Evolutionary conservation across 2,797 vertebrate species (phyloP), one percentile per base, ranked within the genome.

Genomic region (Anisognathus igniventris): DNA sequence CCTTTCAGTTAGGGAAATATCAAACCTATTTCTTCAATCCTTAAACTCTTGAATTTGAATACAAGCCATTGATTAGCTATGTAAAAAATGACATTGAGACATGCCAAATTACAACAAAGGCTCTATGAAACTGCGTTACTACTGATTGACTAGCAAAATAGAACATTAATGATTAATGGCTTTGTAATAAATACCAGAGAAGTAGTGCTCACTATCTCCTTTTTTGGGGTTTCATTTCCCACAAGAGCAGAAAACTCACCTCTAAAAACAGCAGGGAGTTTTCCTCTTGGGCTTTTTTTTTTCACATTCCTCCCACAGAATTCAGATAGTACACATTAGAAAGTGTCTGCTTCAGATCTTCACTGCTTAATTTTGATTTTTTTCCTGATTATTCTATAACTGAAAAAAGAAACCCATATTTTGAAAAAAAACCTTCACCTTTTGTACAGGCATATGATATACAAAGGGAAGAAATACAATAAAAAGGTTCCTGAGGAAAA

Each of bases 1-100:
- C 60, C 76, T 93, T 93, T 93, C 62, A 42, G 28, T 89, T 83
- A 86, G 7, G 62, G 61, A 96, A 96, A 96, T 90, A 94, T 61
- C 95, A 96, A 79, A 67, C 50, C 67, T 84, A 71, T 70, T 76
- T 88, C 8, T 64, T 82, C 77, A 22, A 13, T 82, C 45, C n/a
- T 85, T 73, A 73, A 84, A 81, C 11, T 42, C 73, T 67, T 62
- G 22, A 33, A 90, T 96, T 89, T 94, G 75, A 93, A 96, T 92
- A 62, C 11, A 87, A 89, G 39, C 5, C 28, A 79, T 92, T 83
- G 77, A 88, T 91, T 84, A 82, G 37, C 16, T 73, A 82, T 13
- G 19, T 82, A 74, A 81, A 88, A 86, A 84, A 81, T 44, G 1
- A 47, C 33, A 24, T 27, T 61, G 35, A 70, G 37, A 48, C n/a